A percentile compares a stretch with the other conserved stretches of the same genome.
Conservation (phyloP, 2,113 vertebrate genomes). For the Colossoma macropomum region DNA sequence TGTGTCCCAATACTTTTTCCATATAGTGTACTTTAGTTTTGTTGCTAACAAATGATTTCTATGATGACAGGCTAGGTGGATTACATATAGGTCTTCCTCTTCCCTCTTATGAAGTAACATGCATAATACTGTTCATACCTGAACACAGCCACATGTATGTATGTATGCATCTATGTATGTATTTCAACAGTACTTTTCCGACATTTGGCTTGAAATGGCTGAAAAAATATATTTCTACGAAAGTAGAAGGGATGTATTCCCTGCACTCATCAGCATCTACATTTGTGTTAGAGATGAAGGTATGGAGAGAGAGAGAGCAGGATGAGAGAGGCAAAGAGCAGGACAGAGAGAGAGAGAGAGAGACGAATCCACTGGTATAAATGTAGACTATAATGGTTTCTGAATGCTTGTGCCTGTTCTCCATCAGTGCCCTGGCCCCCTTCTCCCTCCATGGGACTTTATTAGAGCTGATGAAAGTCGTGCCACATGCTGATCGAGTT, state of each 20-base stretch:
- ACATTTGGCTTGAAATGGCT: too few species aligned
- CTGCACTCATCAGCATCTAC: neutral
- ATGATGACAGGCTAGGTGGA: too few species aligned
- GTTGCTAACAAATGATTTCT: too few species aligned
- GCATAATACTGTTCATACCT: too few species aligned
- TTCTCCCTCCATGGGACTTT: constrained; percentile 45
- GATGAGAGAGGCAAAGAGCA: neutral
- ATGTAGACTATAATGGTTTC: neutral
- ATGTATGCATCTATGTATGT: too few species aligned
- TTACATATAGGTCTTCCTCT: too few species aligned
- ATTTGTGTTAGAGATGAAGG: neutral
- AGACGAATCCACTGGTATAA: neutral
- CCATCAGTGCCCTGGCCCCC: neutral
- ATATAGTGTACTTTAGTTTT: too few species aligned
- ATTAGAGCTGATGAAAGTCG: constrained; percentile 61
- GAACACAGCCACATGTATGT: too few species aligned
- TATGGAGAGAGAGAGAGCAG: neutral
- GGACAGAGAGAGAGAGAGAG: constrained; percentile 9
- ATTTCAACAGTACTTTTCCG: too few species aligned
- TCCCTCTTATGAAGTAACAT: too few species aligned
- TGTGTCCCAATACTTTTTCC: too few species aligned
- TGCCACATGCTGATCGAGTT: constrained; percentile 68
- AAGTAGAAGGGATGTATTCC: neutral
- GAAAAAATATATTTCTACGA: neutral
- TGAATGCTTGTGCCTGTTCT: neutral